Percentiles rank a stretch among this genome's conserved stretches.
Conservation (phyloP, 2,888 invertebrate genomes). For the Mythimna lalbum region DNA sequence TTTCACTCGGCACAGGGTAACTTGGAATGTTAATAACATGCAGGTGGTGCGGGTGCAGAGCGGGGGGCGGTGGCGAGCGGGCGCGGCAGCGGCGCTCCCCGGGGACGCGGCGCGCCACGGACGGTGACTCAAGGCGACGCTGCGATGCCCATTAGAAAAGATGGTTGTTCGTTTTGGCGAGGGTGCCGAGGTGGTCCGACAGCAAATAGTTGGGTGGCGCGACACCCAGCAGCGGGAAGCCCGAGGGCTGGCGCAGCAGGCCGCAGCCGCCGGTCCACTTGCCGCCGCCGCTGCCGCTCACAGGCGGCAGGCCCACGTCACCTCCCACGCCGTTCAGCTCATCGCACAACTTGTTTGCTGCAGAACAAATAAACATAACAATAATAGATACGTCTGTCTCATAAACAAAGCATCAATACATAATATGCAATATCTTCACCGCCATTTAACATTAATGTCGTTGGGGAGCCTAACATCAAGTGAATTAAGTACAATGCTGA, state of each 20-base stretch:
- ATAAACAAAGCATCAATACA: constrained; percentile 40
- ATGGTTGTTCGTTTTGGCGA: constrained; percentile 91
- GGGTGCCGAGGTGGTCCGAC: constrained; percentile 91
- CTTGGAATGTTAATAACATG: constrained; percentile 57
- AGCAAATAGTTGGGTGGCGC: constrained; percentile 91
- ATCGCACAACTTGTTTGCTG: constrained; percentile 87
- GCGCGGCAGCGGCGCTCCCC: constrained; percentile 52
- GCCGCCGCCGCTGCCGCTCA: constrained; percentile 84
- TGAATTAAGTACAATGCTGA: constrained; percentile 36
- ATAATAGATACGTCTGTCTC: constrained; percentile 28
- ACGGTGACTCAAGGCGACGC: constrained; percentile 68
- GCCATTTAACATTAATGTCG: constrained; percentile 51
- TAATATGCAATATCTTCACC: constrained; percentile 44
- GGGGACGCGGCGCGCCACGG: constrained; percentile 60
- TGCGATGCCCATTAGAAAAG: constrained; percentile 90
- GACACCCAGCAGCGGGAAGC: constrained; percentile 91
- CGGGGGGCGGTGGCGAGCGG: constrained; percentile 39
- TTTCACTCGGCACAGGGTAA: constrained; percentile 65
- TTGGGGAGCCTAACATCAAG: constrained; percentile 24
- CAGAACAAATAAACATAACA: constrained; percentile 64
- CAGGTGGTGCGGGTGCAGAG: constrained; percentile 40
- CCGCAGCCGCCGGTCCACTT: constrained; percentile 92
- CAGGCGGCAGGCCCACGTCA: constrained; percentile 79
- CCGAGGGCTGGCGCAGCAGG: constrained; percentile 91
- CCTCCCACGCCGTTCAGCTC: constrained; percentile 85